Percentiles rank a stretch among this genome's conserved stretches.
phyloP scores from a whole-genome alignment of 2,888 invertebrate species.

The Crossocerus cetratus region DNA sequence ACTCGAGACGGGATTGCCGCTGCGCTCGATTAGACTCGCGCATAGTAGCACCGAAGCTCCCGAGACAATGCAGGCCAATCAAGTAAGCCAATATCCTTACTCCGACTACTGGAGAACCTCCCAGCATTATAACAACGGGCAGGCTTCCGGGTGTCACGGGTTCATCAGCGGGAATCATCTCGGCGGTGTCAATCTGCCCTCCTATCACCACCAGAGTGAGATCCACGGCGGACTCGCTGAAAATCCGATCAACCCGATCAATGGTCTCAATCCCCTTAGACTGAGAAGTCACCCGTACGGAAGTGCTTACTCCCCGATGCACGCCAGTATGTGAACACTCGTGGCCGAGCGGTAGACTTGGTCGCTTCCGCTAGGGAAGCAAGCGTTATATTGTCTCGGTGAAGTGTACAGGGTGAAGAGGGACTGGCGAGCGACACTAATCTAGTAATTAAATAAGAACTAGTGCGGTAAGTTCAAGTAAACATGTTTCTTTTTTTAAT shows the following conservation, averaged over 20 bases:
- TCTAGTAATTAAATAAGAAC: too few species aligned
- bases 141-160: slow-evolving; percentile 67
- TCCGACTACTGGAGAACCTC: slow-evolving; percentile 72
- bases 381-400: too few species aligned
- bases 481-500: neutral
- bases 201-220: slow-evolving; percentile 72
- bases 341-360: neutral
- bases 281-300: slow-evolving; percentile 72
- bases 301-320: slow-evolving; percentile 72
- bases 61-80: slow-evolving; percentile 33
- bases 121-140: slow-evolving; percentile 65
- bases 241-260: slow-evolving; percentile 67
- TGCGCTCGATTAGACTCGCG: slow-evolving; percentile 69
- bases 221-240: slow-evolving; percentile 67
- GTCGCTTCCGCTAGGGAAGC: neutral
- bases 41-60: slow-evolving; percentile 60
- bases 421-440: too few species aligned
- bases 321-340: slow-evolving; percentile 73
- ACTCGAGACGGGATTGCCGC: slow-evolving; percentile 69
- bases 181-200: slow-evolving; percentile 64
- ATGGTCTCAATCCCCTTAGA: slow-evolving; percentile 60
- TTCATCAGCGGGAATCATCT: slow-evolving; percentile 69
- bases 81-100: slow-evolving; percentile 66
- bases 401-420: too few species aligned
- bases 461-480: too few species aligned